Evolutionary conservation across 2,797 vertebrate species (phyloP), one percentile per base, ranked within the genome.

Genomic region (Crocodylus rhombifer): DNA sequence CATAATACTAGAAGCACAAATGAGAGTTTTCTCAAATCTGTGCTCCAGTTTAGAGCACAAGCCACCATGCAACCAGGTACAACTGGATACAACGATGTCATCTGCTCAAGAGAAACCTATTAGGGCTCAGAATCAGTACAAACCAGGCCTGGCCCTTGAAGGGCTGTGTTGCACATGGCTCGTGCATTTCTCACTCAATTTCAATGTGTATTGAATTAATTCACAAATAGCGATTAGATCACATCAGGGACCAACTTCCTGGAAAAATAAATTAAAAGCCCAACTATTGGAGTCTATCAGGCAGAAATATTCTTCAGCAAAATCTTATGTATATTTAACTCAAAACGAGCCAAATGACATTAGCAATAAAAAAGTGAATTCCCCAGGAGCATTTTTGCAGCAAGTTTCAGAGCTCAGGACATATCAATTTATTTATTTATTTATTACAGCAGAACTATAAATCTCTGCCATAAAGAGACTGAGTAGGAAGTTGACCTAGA

Each of bases 61-160:
- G 58, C 55, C 56, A 64, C 25, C 1, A 18, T 0, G 0, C 42
- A 87, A 55, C 0, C 57, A 78, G 58, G 51, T 62, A 62, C 30
- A 80, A 20, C 28, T 21, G 14, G 63, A 26, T 80, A 25, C 4
- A 1, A 62, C 26, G 3, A 2, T 4, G 30, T 9, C 0, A 25
- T 4, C 58, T 18, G 36, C 80, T 28, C 80, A 60, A 10, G 21
- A 14, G 83, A 58, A 26, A 56, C 28, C 1, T 0, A 1, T 21
- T 0, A 12, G 76, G 62, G 25, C 42, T 2, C 16, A 13, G 4
- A 20, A 3, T 17, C 3, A 64, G 58, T 0, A 8, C 4, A 10
- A 6, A 4, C 0, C 2, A 64, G 25, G 0, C 1, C 0, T 26
- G 74, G 55, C 17, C 20, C 55, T 7, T 7, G 42, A 21, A 36